A percentile compares a stretch with the other conserved stretches of the same genome.
These are phyloP conservation scores for Origma solitaria DNA, from an alignment of 2,113 vertebrate species.

Conservation along the genomic window DNA sequence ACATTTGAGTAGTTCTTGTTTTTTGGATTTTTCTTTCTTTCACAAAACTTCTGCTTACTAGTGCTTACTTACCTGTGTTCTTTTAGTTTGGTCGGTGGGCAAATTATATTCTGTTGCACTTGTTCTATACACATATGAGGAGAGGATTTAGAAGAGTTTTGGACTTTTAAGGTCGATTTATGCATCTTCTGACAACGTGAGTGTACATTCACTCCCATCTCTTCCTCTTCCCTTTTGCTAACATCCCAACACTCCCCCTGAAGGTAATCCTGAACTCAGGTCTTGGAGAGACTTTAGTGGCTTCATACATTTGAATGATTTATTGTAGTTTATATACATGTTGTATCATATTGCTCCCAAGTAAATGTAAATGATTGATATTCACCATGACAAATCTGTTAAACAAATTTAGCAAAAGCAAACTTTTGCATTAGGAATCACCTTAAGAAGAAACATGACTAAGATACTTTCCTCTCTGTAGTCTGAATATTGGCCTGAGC, in stretches of 20 bases:
- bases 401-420: not conserved
- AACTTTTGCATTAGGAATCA: not conserved
- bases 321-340: not conserved
- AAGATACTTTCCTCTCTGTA: not conserved
- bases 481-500: not conserved
- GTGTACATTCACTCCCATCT: not conserved
- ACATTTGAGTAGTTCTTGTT: rapidly evolving
- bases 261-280: not conserved
- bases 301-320: not conserved
- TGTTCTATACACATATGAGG: not conserved
- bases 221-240: not conserved
- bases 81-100: not conserved
- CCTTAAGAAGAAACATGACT: not conserved
- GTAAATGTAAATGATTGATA: not conserved
- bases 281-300: not conserved
- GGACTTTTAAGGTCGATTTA: not conserved
- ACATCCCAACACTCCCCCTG: not conserved
- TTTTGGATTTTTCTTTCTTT: not conserved
- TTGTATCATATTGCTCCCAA: not conserved
- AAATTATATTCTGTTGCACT: not conserved
- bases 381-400: not conserved
- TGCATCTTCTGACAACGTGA: not conserved
- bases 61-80: not conserved
- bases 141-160: not conserved
- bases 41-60: not conserved